Percentiles rank a stretch among this genome's conserved stretches.
Conservation (phyloP, 2,888 invertebrate species). For the Syritta pipiens region DNA sequence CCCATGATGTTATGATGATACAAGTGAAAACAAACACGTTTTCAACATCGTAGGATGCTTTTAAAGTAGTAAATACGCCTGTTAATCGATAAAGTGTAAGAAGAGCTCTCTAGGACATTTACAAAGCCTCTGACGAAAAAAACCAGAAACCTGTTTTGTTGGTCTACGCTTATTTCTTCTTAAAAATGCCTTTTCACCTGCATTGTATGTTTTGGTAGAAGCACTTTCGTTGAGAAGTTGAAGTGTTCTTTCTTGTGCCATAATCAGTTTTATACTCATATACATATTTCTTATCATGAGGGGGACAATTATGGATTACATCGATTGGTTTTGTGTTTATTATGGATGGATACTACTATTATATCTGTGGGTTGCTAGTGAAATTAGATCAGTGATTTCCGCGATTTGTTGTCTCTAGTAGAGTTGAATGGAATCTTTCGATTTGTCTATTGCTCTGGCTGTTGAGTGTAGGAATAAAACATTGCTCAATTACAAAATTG, state of each 20-base stretch:
- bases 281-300: background rate
- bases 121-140: no score
- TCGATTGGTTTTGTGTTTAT: slow-evolving; percentile 5
- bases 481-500: slow-evolving; percentile 28
- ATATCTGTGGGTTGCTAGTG: slow-evolving; percentile 43
- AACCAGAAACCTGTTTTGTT: background rate
- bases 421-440: slow-evolving; percentile 44
- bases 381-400: slow-evolving; percentile 42
- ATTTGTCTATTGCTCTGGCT: slow-evolving; percentile 52
- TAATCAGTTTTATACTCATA: background rate
- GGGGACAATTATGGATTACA: slow-evolving; percentile 3
- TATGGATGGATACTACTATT: slow-evolving; percentile 48
- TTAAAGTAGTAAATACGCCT: no score
- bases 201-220: background rate
- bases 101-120: no score
- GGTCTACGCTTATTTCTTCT: no score
- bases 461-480: slow-evolving; percentile 43
- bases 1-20: no score
- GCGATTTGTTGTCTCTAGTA: slow-evolving; percentile 47
- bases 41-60: no score
- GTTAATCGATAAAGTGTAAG: no score
- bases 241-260: background rate
- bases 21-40: no score
- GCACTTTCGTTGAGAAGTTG: background rate
- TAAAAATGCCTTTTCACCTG: slow-evolving; percentile 1